phyloP scores from a whole-genome alignment of 1,140 invertebrate genomes.

The Drosophila albomicans region DNA sequence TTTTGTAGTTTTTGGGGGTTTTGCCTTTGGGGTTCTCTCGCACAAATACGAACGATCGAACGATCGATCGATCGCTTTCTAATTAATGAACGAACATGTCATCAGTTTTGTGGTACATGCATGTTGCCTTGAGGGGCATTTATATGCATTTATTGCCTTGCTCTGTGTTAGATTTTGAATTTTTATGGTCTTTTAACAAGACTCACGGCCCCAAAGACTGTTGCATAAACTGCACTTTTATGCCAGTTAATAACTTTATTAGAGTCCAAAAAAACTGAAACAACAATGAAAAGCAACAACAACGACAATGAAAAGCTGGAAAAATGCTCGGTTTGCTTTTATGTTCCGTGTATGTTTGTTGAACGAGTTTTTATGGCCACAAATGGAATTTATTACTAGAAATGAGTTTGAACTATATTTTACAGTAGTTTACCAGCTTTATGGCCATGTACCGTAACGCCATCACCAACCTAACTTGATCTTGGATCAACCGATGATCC shows the following conservation, averaged over 20 bases:
- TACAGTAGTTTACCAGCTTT: constrained; percentile 77
- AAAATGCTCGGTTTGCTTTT: constrained; percentile 43
- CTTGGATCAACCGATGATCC: constrained; percentile 35
- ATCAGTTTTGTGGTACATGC: constrained; percentile 50
- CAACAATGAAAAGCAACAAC: too few relatives aligned
- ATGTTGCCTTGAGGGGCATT: constrained; percentile 51
- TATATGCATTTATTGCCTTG: constrained; percentile 74
- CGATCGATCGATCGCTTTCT: constrained; percentile 59
- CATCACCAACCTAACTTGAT: constrained; percentile 27
- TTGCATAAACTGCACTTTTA: constrained; percentile 64
- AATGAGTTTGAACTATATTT: constrained; percentile 79
- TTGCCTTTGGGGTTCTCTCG: not conserved
- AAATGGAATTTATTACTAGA: constrained; percentile 71
- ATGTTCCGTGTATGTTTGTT: constrained; percentile 56
- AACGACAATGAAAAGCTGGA: constrained; percentile 1
- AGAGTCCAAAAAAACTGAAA: constrained; percentile 21
- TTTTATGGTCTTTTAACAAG: constrained; percentile 80
- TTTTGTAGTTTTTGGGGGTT: too few relatives aligned
- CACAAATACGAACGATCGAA: not conserved
- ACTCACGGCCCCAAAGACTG: constrained; percentile 22
- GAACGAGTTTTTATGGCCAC: constrained; percentile 58
- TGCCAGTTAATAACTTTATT: constrained; percentile 79
- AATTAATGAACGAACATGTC: constrained; percentile 78
- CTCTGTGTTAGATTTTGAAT: constrained; percentile 71
- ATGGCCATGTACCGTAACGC: constrained; percentile 73